Base-by-base conservation (phyloP, 2,113 vertebrate genomes). In the Gadus macrocephalus region DNA sequence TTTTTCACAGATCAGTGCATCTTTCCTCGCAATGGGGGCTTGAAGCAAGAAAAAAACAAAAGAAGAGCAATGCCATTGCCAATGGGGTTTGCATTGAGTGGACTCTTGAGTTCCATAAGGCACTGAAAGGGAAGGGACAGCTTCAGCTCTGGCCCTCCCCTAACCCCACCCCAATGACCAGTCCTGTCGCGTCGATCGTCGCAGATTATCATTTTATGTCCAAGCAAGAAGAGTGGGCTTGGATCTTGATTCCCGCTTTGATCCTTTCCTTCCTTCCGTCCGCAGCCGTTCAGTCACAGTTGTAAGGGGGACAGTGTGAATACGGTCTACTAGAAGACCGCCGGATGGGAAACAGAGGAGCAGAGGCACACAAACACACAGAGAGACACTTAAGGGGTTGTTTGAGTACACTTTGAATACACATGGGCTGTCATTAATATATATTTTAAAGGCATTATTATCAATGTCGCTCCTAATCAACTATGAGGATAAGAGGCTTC, bases 101-200 rank as follows among this genome's bases (percentile, higher is more conserved):
- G 90, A 96, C 92, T 96, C 93, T 92, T 92, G 94, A 96, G 93
- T 97, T 98, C 95, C 93, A 91, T 99, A 99, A 99, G 97, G 97
- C 97, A 99, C 97, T 96, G 94, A 95, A 49, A 96, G 95, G 95
- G 95, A 93, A 91, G 85, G 68, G 90, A 86, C 89, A 81, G 20
- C 66, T n/a, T 64, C 38, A 91, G 91, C 93, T 95, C 93, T 91
- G 91, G 93, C 95, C 93, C 92, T 95, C 86, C 83, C 81, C 61
- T 61, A 49, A 49, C 42, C 42, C 19, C 59, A 61, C n/a, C 59
- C 59, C 59, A 61, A 85, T 92, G 93, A 94, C 94, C 93, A 94
- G 94, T 94, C 94, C 93, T 93, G 92, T 96, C 93, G 93, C 94
- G 94, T 95, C 93, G 62, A 85, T 82, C 25, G 91, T 94, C 94